phyloP scores from a whole-genome alignment of 2,797 vertebrate species.

The Sebastes dallii region DNA sequence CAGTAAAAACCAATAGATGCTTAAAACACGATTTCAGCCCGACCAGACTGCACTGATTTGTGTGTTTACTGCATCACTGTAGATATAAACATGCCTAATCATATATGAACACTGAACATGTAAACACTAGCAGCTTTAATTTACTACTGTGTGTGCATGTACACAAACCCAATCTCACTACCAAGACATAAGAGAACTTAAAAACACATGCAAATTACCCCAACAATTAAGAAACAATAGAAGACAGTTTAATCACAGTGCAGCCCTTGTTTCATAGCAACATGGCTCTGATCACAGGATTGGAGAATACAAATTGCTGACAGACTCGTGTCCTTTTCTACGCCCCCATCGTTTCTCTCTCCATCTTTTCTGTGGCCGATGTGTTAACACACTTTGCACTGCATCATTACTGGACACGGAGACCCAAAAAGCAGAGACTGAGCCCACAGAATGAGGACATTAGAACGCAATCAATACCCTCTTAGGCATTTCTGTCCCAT shows the following conservation, averaged over 20 bases:
- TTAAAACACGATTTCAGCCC: neutral
- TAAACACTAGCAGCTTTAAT: constrained; percentile 21
- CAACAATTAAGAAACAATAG: constrained; percentile 75
- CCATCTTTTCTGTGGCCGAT: constrained; percentile 40
- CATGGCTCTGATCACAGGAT: constrained; percentile 66
- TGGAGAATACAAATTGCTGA: constrained; percentile 58
- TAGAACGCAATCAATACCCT: neutral
- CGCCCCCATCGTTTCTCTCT: constrained; percentile 44
- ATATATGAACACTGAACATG: neutral
- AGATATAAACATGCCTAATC: neutral
- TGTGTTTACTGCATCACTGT: neutral
- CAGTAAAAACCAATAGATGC: constrained; percentile 1
- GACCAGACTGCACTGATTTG: neutral
- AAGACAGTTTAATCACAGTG: constrained; percentile 83
- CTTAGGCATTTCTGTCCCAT: neutral
- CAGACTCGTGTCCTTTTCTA: constrained; percentile 65
- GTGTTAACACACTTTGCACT: constrained; percentile 38
- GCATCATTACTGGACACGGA: constrained; percentile 42
- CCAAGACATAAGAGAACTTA: constrained; percentile 18
- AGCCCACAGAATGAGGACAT: constrained; percentile 1
- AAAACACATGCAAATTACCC: constrained; percentile 74
- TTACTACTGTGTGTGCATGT: neutral
- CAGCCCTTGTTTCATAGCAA: constrained; percentile 83
- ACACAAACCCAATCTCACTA: constrained; percentile 8
- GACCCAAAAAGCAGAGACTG: constrained; percentile 1